Evolutionary conservation across 2,113 vertebrate species (phyloP), one percentile per base, ranked within the genome.

Genomic region (Epinephelus lanceolatus): DNA sequence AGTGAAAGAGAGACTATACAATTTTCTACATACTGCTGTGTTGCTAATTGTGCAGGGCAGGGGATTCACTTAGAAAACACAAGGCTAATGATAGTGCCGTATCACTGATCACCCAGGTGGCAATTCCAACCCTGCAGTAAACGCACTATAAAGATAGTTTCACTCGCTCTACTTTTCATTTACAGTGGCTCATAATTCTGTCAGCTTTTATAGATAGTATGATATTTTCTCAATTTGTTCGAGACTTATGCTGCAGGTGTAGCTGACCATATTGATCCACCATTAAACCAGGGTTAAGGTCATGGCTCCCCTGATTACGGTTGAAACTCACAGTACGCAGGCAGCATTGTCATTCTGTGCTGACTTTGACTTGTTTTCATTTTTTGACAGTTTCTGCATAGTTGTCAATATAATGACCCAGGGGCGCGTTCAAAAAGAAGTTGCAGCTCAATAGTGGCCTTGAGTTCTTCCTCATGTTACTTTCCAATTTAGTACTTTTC

Each of bases 121-220:
- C 72, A 60, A 52, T 84, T 88, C 61, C 45, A 42, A 19, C n/a
- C 37, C 78, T 27, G 49, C 71, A 74, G 62, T 89, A 84, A 80
- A 87, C 87, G 69, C 67, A 27, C 67, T 30, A 12, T 71, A 69
- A 76, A 84, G 79, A 85, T 71, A 72, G 62, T 81, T 88, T 86
- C 49, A 73, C 70, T 21, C 23, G 72, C 68, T 82, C 65, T 84
- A 66, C 80, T 78, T 88, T 90, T 90, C 81, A 90, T 91, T 89
- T 78, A 68, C 10, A 85, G 45, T 62, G 55, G 51, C 59, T 84
- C 88, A 78, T 88, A 84, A 81, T 66, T 86, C 84, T 90, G 78
- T 83, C 88, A 80, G 71, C 57, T 76, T 85, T 88, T 81, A 87
- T 80, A 78, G 87, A 82, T 88, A 30, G 47, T 40, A 49, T 93